Evolutionary conservation across 2,797 vertebrate genomes (phyloP).

Genomic region (Enteromius radiatus): DNA sequence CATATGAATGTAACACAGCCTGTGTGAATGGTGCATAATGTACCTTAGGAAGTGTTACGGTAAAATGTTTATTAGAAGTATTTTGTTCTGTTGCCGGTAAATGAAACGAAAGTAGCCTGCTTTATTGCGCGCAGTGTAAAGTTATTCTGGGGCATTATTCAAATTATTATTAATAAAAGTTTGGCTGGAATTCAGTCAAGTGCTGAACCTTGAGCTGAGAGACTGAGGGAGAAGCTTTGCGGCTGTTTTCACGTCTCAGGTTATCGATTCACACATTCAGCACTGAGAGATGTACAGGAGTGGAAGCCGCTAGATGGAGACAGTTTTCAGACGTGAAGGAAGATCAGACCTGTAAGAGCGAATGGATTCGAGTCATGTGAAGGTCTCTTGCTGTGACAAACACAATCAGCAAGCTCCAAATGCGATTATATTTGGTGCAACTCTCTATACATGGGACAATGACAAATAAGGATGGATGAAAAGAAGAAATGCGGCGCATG

Average conservation of each 20-base stretch:
- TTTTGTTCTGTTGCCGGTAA: background rate
- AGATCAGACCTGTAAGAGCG: conserved; percentile 34
- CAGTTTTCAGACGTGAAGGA: conserved; percentile 54
- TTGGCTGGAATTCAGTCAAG: background rate
- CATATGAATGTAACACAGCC: conserved; percentile 48
- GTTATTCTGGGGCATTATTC: background rate
- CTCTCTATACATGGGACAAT: conserved; percentile 5
- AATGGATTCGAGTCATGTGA: conserved; percentile 4
- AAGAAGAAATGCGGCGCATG: background rate
- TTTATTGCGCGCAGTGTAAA: background rate
- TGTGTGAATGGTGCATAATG: conserved; percentile 11
- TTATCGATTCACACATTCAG: conserved; percentile 45
- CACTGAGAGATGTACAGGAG: conserved; percentile 1
- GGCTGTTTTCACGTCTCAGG: conserved; percentile 26
- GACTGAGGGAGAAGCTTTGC: background rate
- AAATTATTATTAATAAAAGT: conserved; percentile 1
- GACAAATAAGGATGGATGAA: conserved; percentile 1
- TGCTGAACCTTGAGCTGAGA: background rate
- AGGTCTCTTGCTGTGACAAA: conserved; percentile 16
- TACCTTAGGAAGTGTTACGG: background rate
- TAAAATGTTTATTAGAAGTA: background rate
- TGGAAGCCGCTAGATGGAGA: conserved; percentile 69
- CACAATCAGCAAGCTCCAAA: conserved; percentile 2
- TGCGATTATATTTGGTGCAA: background rate
- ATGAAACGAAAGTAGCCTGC: background rate